Percentiles rank a stretch among this genome's conserved stretches.
phyloP scores from a whole-genome alignment of 1,140 invertebrate species.

The Trachelipus rathkii region DNA sequence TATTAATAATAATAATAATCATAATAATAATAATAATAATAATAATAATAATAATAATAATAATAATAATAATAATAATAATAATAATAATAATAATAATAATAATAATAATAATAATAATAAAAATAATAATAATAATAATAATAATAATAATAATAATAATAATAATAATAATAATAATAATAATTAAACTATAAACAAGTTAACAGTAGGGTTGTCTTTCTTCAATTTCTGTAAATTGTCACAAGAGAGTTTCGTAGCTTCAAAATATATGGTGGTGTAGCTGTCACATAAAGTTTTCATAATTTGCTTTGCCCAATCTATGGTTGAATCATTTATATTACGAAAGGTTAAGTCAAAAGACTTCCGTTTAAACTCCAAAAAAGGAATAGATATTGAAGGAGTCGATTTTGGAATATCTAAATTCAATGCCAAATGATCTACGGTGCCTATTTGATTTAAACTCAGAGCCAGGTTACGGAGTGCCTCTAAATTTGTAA shows the following conservation, averaged over 20 bases:
- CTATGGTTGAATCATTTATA: constrained; percentile 16
- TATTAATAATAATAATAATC: no score
- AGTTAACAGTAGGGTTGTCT: background rate
- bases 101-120: no score
- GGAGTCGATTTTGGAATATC: constrained; percentile 20
- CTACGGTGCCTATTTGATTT: background rate
- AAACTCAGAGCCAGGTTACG: background rate
- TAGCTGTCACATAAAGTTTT: constrained; percentile 4
- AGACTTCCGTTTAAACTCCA: background rate
- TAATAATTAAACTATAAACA: background rate
- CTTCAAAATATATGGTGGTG: constrained; percentile 14
- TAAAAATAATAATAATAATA: no score
- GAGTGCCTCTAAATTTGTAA: constrained; percentile 12
- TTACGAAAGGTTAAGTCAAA: constrained; percentile 16
- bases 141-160: no score
- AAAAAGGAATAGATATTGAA: background rate
- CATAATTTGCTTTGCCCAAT: constrained; percentile 20
- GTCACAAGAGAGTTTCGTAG: constrained; percentile 17
- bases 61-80: no score
- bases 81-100: no score
- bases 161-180: no score
- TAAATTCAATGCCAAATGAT: constrained; percentile 12
- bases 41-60: no score
- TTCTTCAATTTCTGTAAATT: constrained; percentile 16
- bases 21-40: no score